Evolutionary conservation across 2,797 vertebrate genomes (phyloP), one percentile per base, ranked within the genome.

Genomic region (Serranus cabrilla): DNA sequence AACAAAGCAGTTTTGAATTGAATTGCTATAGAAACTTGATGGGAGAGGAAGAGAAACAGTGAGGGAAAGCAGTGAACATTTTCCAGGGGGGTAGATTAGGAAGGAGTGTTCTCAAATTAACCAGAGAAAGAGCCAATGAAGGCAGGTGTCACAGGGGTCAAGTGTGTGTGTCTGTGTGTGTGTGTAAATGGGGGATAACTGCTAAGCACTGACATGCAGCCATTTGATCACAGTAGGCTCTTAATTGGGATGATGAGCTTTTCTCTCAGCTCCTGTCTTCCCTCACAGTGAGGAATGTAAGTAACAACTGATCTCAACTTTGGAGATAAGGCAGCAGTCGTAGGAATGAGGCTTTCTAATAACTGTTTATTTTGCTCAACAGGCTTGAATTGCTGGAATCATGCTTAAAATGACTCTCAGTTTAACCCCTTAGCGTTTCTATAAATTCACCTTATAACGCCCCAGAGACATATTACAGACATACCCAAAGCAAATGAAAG

Each of bases 71-170:
- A 40, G 55, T 8, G 50, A 64, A 65, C 9, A 16, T 34, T 74
- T 74, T 71, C 55, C 50, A 60, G 60, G 52, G 76, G 50, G 60
- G 70, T 23, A 77, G 76, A 81, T 83, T 69, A 83, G 74, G 73
- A 78, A 56, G 54, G 78, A 86, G 64, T 43, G 75, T 52, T 79
- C 68, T 81, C 77, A 75, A 71, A 91, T 88, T 80, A 87, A 63
- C 61, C 59, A 63, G 49, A 88, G 77, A 80, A 83, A 70, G 81
- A 75, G 27, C 76, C 69, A 84, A 87, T 88, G 78, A 81, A 76
- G 83, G 75, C 84, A 92, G 89, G 88, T 81, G 85, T 90, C 90
- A 86, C 40, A 42, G 23, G 64, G 85, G 87, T 91, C 86, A 86
- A 85, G 67, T 82, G 75, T 83, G 81, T 85, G 71, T 72, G 50